Conservation (phyloP, 2,888 invertebrate genomes). For the Leptothorax acervorum region DNA sequence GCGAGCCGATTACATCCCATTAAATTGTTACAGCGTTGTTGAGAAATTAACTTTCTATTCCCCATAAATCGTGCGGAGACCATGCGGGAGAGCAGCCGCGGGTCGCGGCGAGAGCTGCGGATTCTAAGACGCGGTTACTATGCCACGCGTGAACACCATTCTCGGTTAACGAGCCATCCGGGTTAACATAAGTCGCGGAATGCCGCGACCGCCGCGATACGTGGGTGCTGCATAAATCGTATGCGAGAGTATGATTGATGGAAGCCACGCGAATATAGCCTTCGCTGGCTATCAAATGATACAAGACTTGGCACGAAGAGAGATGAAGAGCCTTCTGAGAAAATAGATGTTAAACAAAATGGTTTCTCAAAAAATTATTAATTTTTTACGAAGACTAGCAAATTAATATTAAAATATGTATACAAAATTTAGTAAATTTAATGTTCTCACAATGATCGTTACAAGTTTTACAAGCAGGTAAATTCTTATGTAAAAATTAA, state of each 20-base stretch:
- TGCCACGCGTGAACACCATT: slow-evolving; percentile 77
- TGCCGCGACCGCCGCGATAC: slow-evolving; percentile 58
- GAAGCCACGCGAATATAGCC: slow-evolving; percentile 19
- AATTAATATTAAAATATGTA: neutral
- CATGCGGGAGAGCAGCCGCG: slow-evolving; percentile 38
- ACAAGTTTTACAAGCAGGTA: neutral
- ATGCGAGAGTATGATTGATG: slow-evolving; percentile 63
- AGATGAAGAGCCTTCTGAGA: neutral
- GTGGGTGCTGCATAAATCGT: slow-evolving; percentile 66
- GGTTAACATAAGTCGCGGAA: slow-evolving; percentile 71
- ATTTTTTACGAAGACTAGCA: neutral
- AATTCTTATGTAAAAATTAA: neutral
- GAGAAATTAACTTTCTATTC: slow-evolving; percentile 80
- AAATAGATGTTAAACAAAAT: neutral
- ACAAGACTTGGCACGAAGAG: slow-evolving; percentile 18
- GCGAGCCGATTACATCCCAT: slow-evolving; percentile 73
- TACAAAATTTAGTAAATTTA: neutral
- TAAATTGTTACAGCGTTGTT: slow-evolving; percentile 76
- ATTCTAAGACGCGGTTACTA: slow-evolving; percentile 69
- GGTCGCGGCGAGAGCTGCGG: slow-evolving; percentile 30
- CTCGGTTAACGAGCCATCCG: slow-evolving; percentile 80
- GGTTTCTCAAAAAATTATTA: neutral
- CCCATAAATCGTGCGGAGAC: slow-evolving; percentile 44
- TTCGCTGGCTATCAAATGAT: slow-evolving; percentile 3
- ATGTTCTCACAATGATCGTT: neutral